Evolutionary conservation across 2,113 vertebrate genomes (phyloP).

Genomic region (Phoxinus phoxinus): DNA sequence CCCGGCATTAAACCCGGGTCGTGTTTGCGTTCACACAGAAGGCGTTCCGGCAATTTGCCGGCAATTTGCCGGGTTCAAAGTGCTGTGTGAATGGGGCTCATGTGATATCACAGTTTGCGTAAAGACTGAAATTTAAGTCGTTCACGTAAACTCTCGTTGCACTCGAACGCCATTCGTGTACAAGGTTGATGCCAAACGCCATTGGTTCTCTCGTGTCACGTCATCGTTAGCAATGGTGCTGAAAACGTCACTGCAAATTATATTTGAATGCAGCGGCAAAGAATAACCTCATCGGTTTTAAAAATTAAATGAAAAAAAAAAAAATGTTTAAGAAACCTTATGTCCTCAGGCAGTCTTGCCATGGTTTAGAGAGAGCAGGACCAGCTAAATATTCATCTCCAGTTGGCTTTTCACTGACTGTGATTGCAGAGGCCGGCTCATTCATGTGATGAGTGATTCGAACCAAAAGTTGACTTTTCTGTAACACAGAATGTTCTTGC

Average conservation of each 20-base stretch:
- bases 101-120: background rate
- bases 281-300: too few species aligned
- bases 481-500: slow-evolving; percentile 20
- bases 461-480: slow-evolving; percentile 22
- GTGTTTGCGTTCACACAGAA: too few species aligned
- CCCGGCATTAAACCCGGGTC: too few species aligned
- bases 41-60: too few species aligned
- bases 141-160: background rate
- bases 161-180: background rate
- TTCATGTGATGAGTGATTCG: slow-evolving; percentile 18
- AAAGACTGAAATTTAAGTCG: background rate
- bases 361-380: background rate
- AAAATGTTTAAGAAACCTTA: background rate
- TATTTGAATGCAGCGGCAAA: background rate
- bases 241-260: background rate
- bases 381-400: background rate
- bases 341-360: background rate
- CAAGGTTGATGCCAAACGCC: background rate
- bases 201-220: background rate
- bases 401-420: slow-evolving; percentile 12
- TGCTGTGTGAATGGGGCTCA: too few species aligned
- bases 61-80: too few species aligned
- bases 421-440: background rate
- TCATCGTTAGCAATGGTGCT: background rate
- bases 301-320: too few species aligned